These are phyloP conservation scores for Cathartes aura DNA, from an alignment of 2,113 vertebrate genomes.

Conservation along the genomic window DNA sequence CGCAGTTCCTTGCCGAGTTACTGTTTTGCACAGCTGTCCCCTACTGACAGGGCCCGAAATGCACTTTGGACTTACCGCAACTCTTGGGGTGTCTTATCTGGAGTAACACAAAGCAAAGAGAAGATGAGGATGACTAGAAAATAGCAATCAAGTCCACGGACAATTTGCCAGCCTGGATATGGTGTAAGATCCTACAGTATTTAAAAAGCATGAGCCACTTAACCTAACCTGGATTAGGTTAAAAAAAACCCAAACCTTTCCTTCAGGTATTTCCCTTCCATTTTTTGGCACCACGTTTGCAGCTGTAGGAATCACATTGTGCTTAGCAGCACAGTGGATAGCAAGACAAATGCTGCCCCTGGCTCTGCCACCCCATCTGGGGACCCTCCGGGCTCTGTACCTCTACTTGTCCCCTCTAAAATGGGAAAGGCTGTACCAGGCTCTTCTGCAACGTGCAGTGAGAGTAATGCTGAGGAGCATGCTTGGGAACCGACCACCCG, in stretches of 20 bases:
- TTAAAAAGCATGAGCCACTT: background rate
- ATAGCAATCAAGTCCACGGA: background rate
- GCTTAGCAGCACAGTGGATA: background rate
- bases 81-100: background rate
- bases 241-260: background rate
- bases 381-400: background rate
- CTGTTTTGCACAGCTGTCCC: background rate
- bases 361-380: no score
- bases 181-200: background rate
- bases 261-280: background rate
- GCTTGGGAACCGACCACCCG: background rate
- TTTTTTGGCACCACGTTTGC: background rate
- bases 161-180: background rate
- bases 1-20: rapidly evolving
- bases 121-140: background rate
- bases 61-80: background rate
- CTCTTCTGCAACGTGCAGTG: background rate
- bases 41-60: background rate
- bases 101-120: background rate
- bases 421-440: background rate
- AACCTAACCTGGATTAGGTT: background rate
- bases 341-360: background rate
- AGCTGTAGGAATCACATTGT: background rate
- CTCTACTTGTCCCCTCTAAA: background rate
- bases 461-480: background rate